These are phyloP conservation scores for Drosophila robusta DNA, from an alignment of 2,888 invertebrate genomes.

Conservation along the genomic window DNA sequence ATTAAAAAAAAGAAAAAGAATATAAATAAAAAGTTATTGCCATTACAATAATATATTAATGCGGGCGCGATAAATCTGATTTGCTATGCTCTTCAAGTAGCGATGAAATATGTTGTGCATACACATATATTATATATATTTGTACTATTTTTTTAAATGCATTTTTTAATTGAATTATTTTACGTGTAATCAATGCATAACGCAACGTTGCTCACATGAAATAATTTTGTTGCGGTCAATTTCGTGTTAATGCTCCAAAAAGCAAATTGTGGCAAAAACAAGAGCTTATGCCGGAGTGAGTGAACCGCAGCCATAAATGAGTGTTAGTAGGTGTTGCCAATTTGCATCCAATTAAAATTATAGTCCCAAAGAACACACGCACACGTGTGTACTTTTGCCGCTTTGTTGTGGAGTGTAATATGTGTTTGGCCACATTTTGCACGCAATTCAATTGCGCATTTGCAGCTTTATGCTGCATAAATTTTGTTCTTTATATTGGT, in stretches of 20 bases:
- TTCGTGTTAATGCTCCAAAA: conserved; percentile 40
- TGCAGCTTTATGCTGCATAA: neutral
- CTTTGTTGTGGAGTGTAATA: neutral
- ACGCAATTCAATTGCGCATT: conserved; percentile 6
- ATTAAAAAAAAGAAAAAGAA: conserved; percentile 6
- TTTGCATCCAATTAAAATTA: conserved; percentile 69
- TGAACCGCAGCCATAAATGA: conserved; percentile 5
- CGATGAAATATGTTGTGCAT: conserved; percentile 12
- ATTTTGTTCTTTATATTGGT: neutral
- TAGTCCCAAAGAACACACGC: conserved; percentile 11
- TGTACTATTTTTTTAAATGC: neutral
- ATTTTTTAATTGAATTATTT: conserved; percentile 65
- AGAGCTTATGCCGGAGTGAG: conserved; percentile 10
- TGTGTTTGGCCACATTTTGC: conserved; percentile 30
- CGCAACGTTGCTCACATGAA: conserved; percentile 33
- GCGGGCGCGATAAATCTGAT: conserved; percentile 50
- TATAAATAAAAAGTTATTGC: conserved; percentile 22
- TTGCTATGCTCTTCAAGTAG: conserved; percentile 30
- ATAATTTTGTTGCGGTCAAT: conserved; percentile 61
- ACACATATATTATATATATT: neutral
- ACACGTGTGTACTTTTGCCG: conserved; percentile 3
- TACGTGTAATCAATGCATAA: conserved; percentile 51
- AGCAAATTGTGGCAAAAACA: conserved; percentile 20
- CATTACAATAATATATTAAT: conserved; percentile 54
- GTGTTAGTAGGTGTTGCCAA: conserved; percentile 39